Evolutionary conservation across 2,113 vertebrate genomes (phyloP).

Genomic region (Lonchura striata): DNA sequence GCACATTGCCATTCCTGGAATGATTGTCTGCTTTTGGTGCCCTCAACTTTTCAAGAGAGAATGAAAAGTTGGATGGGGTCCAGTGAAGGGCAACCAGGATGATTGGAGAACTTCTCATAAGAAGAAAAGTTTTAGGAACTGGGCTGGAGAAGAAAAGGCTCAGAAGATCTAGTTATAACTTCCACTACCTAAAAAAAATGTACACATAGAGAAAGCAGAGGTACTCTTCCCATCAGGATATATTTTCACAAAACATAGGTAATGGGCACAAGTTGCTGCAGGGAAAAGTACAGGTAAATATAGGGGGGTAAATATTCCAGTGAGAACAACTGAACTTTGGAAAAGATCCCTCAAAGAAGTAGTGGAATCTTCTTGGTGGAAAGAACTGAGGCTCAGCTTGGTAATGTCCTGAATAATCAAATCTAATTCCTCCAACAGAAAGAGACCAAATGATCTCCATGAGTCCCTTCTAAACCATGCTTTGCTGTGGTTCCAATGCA

Average conservation of each 20-base stretch:
- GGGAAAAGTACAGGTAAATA: not conserved
- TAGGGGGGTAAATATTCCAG: not conserved
- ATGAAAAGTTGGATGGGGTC: not conserved
- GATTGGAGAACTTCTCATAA: not conserved
- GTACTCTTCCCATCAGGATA: not conserved
- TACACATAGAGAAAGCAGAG: not conserved
- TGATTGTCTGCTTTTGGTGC: not conserved
- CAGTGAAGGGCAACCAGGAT: not conserved
- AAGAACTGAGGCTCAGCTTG: not conserved
- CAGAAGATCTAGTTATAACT: not conserved
- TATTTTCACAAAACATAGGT: not conserved
- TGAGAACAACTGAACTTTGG: not conserved
- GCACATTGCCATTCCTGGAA: not conserved
- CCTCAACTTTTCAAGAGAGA: not conserved
- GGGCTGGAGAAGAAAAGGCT: not conserved
- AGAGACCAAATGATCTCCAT: not conserved
- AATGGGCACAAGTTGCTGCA: not conserved
- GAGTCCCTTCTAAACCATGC: not conserved
- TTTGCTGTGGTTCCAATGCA: not conserved
- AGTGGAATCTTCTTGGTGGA: not conserved
- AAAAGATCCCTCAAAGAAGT: not conserved
- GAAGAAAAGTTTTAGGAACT: not conserved
- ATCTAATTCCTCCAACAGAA: not conserved
- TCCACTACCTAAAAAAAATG: not conserved
- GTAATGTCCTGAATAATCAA: not conserved